These are phyloP conservation scores for Pyrocoelia pectoralis DNA, from an alignment of 2,888 invertebrate species.

Conservation along the genomic window DNA sequence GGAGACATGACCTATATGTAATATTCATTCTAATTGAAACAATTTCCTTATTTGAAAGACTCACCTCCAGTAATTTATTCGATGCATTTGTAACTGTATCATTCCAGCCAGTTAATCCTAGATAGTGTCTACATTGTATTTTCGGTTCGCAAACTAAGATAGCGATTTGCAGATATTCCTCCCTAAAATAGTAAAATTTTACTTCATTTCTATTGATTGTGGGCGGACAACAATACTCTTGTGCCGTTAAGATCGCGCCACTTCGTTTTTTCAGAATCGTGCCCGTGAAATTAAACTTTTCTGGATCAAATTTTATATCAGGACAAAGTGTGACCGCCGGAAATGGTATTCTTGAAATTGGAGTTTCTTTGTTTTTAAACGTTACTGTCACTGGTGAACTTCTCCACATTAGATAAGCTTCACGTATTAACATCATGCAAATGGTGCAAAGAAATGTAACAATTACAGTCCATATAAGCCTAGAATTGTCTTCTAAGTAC, in stretches of 20 bases:
- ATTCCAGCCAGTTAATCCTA: too few relatives aligned
- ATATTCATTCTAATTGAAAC: not conserved
- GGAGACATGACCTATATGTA: not conserved
- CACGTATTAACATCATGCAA: not conserved
- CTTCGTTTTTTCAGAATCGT: not conserved
- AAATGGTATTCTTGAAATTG: conserved; percentile 12
- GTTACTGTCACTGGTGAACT: conserved; percentile 4
- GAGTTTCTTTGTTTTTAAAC: not conserved
- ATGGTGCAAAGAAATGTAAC: not conserved
- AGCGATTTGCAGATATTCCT: too few relatives aligned
- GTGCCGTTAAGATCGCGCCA: not conserved
- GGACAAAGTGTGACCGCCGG: conserved; percentile 17
- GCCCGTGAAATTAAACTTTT: not conserved
- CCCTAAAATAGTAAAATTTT: too few relatives aligned
- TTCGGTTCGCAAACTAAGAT: too few relatives aligned
- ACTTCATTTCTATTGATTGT: too few relatives aligned
- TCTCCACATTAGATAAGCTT: not conserved
- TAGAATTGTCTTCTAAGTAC: too few relatives aligned
- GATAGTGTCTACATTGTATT: too few relatives aligned
- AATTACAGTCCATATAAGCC: not conserved
- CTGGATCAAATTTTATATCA: not conserved
- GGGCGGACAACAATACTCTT: too few relatives aligned
- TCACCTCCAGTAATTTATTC: not conserved
- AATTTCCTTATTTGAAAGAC: not conserved
- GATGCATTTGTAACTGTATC: too few relatives aligned